Base-by-base conservation (phyloP, 2,888 invertebrate genomes). In the Cosmia pyralina region DNA sequence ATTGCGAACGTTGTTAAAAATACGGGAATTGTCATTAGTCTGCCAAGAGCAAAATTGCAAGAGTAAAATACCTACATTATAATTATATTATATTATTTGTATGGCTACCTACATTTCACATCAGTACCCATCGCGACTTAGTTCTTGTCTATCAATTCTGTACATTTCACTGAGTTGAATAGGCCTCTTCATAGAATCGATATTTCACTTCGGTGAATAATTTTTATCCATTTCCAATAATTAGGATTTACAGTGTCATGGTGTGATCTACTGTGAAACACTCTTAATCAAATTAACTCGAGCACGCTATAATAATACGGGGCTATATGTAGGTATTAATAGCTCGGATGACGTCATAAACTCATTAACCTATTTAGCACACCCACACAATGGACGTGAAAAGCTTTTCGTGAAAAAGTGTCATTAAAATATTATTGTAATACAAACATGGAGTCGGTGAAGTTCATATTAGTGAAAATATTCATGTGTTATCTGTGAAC, bases 201-300 rank as follows among this genome's bases (percentile, higher is more conserved):
- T 81, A 85, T 69, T 76, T 77, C 82, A 72, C 70, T 82, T 53
- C 75, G 57, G 41, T 82, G 79, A 82, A 77, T 77, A 72, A 57
- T 76, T 81, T 65, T 13, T 69, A 75, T 79, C 66, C 66, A 34
- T 74, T 77, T 79, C 66, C 79, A 82, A 82, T 82, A 63, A 81
- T 77, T 83, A 60, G 79, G 59, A 77, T 79, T 78, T 62, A 74
- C 58, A 59, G 58, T 77, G 60, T 67, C 66, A 71, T 73, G 65
- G 44, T 11, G 53, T 79, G 65, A 59, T 62, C 65, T 80, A 77
- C 68, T 59, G 53, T 62, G 64, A 69, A 44, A 67, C 60, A 72
- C 64, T 75, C 11, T 48, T 53, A 64, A 55, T 68, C 38, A 57
- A 59, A 55, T 22, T 53, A 44, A 52, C 58, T 63, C 59, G 17